These are phyloP conservation scores for Lucilia sericata DNA, from an alignment of 1,140 invertebrate genomes.

Conservation along the genomic window DNA sequence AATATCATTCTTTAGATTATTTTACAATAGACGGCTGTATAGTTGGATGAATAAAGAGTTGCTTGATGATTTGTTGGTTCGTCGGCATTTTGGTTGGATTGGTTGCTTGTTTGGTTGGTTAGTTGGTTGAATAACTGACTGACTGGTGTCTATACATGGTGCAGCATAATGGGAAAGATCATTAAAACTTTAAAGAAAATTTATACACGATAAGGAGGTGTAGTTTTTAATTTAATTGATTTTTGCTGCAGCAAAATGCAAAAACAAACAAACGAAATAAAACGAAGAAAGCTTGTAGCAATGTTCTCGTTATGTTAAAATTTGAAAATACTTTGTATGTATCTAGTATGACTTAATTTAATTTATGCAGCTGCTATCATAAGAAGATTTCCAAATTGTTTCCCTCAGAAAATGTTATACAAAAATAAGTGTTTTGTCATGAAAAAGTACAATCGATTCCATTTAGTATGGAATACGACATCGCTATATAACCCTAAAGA, in stretches of 20 bases:
- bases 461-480: no score
- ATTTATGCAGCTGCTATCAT: background rate
- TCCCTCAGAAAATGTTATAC: no score
- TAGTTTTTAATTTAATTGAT: conserved; percentile 22
- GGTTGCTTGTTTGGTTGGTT: background rate
- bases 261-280: no score
- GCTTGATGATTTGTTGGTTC: background rate
- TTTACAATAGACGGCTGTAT: background rate
- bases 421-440: no score
- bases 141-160: background rate
- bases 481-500: no score
- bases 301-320: background rate
- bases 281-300: no score
- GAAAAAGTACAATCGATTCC: no score
- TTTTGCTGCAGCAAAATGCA: background rate
- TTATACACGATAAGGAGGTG: conserved; percentile 11
- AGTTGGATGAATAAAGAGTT: background rate
- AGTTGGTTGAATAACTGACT: background rate
- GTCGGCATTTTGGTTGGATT: background rate
- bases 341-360: background rate
- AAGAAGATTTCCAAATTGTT: no score
- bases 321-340: background rate
- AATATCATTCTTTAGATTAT: background rate
- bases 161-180: conserved; percentile 16
- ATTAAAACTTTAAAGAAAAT: conserved; percentile 36